A percentile compares a stretch with the other conserved stretches of the same genome.
phyloP scores from a whole-genome alignment of 2,888 invertebrate genomes.

The Epirrita christyi region DNA sequence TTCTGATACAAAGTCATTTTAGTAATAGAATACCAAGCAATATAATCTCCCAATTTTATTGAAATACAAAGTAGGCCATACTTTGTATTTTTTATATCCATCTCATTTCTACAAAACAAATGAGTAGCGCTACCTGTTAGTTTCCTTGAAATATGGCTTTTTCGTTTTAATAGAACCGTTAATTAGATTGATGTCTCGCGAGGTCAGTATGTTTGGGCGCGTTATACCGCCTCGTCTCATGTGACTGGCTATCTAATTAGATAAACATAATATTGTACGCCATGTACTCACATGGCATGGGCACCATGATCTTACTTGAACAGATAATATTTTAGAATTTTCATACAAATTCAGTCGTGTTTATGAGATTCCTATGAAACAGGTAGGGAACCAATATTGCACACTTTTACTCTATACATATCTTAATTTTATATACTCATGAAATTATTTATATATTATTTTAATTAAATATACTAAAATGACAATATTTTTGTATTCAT shows the following conservation, averaged over 20 bases:
- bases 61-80: neutral
- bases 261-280: slow-evolving; percentile 9
- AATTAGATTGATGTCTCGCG: slow-evolving; percentile 21
- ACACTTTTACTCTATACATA: neutral
- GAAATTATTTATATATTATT: neutral
- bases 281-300: neutral
- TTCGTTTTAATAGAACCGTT: slow-evolving; percentile 8
- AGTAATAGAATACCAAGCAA: slow-evolving; percentile 9
- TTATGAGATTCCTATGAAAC: slow-evolving; percentile 38
- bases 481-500: slow-evolving; percentile 16
- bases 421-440: neutral
- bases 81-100: neutral
- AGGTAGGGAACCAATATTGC: slow-evolving; percentile 7
- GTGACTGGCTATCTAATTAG: slow-evolving; percentile 17
- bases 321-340: slow-evolving; percentile 1
- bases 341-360: slow-evolving; percentile 16
- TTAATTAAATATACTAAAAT: slow-evolving; percentile 12
- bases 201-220: slow-evolving; percentile 19
- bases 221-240: slow-evolving; percentile 11
- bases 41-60: slow-evolving; percentile 24
- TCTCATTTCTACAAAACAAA: neutral
- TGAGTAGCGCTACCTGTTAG: neutral
- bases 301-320: slow-evolving; percentile 14
- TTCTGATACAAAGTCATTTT: slow-evolving; percentile 9
- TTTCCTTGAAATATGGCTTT: neutral